Evolutionary conservation across 2,113 vertebrate genomes (phyloP).

Genomic region (Zootoca vivipara): DNA sequence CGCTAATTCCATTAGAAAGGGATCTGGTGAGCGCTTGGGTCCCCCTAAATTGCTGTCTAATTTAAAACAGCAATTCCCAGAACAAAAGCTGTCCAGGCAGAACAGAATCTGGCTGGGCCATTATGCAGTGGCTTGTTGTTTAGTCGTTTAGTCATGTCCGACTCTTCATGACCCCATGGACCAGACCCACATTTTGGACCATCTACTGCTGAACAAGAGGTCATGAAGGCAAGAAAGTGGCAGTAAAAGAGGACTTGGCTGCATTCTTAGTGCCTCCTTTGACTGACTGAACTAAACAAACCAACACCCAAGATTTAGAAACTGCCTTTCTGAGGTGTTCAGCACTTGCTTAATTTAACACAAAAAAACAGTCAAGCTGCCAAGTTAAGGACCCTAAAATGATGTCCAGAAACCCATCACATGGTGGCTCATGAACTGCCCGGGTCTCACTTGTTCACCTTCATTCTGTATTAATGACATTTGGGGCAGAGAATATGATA

Average conservation of each 20-base stretch:
- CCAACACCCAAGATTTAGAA: background rate
- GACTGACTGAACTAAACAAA: background rate
- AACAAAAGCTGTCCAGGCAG: background rate
- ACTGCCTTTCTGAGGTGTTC: background rate
- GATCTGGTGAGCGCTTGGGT: background rate
- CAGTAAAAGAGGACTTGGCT: background rate
- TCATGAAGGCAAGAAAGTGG: background rate
- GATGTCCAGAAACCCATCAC: background rate
- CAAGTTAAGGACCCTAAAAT: background rate
- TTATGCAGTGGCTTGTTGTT: background rate
- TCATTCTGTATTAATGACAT: background rate
- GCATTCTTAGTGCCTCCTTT: too few relatives aligned
- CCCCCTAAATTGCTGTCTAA: background rate
- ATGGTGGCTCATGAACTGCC: background rate
- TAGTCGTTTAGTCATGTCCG: too few relatives aligned
- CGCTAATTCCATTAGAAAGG: constrained; percentile 3
- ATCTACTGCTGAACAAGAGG: background rate
- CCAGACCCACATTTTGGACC: background rate
- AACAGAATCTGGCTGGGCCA: background rate
- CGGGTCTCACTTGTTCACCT: background rate
- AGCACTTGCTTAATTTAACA: background rate
- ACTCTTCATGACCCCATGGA: too few relatives aligned
- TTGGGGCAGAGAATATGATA: background rate
- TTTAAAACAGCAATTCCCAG: background rate
- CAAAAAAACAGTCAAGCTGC: background rate